Conservation (phyloP, 2,888 invertebrate species). For the Drosophila atripex region DNA sequence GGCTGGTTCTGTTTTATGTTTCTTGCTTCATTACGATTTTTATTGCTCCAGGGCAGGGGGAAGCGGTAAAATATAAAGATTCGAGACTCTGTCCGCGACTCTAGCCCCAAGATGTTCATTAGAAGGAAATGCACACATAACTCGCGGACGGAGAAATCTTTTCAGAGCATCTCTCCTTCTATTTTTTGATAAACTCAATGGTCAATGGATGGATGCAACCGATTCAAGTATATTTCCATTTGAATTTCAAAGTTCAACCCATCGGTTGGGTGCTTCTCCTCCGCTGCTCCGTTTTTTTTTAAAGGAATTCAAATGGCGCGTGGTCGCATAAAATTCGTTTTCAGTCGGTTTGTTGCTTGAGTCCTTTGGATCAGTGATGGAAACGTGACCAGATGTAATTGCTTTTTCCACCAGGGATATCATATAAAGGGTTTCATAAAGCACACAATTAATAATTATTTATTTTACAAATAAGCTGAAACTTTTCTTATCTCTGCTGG, state of each 20-base stretch:
- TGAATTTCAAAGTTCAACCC: slow-evolving; percentile 32
- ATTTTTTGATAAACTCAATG: slow-evolving; percentile 30
- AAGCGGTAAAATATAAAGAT: not conserved
- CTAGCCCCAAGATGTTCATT: slow-evolving; percentile 28
- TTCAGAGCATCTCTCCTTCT: slow-evolving; percentile 17
- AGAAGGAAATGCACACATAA: slow-evolving; percentile 28
- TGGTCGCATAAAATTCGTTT: slow-evolving; percentile 56
- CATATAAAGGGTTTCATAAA: too few relatives aligned
- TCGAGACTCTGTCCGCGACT: not conserved
- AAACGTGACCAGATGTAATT: slow-evolving; percentile 16
- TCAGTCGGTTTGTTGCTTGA: slow-evolving; percentile 28
- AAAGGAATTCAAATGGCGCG: slow-evolving; percentile 69
- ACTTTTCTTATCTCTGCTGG: not conserved
- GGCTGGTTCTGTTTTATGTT: slow-evolving; percentile 64
- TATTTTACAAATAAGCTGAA: not conserved
- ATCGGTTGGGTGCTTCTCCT: slow-evolving; percentile 18
- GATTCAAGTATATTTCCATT: slow-evolving; percentile 43
- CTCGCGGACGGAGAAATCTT: slow-evolving; percentile 25
- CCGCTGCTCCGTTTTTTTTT: slow-evolving; percentile 11
- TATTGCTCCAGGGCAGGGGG: slow-evolving; percentile 53
- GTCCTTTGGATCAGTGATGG: slow-evolving; percentile 37
- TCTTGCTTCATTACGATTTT: slow-evolving; percentile 72
- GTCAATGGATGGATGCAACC: slow-evolving; percentile 23
- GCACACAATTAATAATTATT: not conserved
- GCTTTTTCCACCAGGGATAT: not conserved